phyloP scores from a whole-genome alignment of 2,888 invertebrate genomes.

The Xanthorhoe spadicearia region DNA sequence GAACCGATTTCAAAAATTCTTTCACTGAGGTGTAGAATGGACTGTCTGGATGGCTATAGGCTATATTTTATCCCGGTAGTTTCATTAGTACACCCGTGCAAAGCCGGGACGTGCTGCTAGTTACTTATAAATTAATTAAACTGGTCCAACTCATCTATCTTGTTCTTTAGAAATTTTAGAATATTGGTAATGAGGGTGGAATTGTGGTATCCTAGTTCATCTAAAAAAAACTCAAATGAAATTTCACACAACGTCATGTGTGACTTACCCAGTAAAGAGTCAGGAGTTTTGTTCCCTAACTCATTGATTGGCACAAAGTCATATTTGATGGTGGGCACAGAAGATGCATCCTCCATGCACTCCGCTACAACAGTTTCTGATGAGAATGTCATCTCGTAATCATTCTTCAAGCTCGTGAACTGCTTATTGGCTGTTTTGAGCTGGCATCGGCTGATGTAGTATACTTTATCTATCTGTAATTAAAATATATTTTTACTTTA shows the following conservation, averaged over 20 bases:
- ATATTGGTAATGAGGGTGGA: neutral
- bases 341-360: constrained; percentile 83
- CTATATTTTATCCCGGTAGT: too few species aligned
- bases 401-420: constrained; percentile 92
- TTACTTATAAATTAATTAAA: too few species aligned
- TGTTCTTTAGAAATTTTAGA: too few species aligned
- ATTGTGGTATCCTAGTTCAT: neutral
- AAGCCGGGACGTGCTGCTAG: too few species aligned
- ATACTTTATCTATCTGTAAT: constrained; percentile 91
- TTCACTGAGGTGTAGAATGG: too few species aligned
- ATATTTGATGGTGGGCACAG: constrained; percentile 91
- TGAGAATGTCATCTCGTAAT: constrained; percentile 97
- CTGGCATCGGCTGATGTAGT: constrained; percentile 92
- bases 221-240: too few species aligned
- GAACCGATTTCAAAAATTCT: too few species aligned
- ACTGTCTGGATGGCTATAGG: too few species aligned
- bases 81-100: too few species aligned
- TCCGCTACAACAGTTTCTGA: constrained; percentile 88
- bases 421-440: constrained; percentile 98
- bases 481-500: too few species aligned
- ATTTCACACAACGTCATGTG: too few species aligned
- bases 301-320: constrained; percentile 91
- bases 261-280: constrained; percentile 89
- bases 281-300: constrained; percentile 87
- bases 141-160: neutral